Percentiles rank a stretch among this genome's conserved stretches.
These are phyloP conservation scores for Benitochromis conjunctus DNA, from an alignment of 2,113 vertebrate genomes.

Conservation along the genomic window DNA sequence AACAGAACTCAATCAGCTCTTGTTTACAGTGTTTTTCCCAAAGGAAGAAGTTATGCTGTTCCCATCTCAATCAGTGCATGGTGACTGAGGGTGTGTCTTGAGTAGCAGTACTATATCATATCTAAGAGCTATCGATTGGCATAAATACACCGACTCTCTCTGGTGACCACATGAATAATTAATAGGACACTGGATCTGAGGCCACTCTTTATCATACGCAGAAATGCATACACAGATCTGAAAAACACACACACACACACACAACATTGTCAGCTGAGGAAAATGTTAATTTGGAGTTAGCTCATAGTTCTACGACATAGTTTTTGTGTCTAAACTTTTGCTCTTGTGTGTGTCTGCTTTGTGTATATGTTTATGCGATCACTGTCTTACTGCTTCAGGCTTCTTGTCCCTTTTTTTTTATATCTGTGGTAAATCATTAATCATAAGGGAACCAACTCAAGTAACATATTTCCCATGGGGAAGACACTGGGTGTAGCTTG, in stretches of 20 bases:
- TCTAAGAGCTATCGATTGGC: constrained; percentile 84
- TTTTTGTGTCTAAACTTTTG: constrained; percentile 27
- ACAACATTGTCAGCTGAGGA: neutral
- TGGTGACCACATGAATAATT: constrained; percentile 81
- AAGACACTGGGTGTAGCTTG: constrained; percentile 5
- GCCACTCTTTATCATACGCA: constrained; percentile 49
- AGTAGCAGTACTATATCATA: constrained; percentile 72
- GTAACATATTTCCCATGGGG: constrained; percentile 50
- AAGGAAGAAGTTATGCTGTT: constrained; percentile 25
- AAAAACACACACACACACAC: neutral
- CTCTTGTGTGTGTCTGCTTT: neutral
- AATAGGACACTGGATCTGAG: constrained; percentile 73
- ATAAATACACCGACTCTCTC: constrained; percentile 72
- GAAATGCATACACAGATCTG: neutral
- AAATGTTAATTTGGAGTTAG: neutral
- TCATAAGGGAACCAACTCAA: constrained; percentile 65
- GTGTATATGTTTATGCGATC: constrained; percentile 12
- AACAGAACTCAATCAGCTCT: neutral
- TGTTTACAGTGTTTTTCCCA: constrained; percentile 2
- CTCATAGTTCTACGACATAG: neutral
- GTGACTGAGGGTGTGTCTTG: constrained; percentile 59
- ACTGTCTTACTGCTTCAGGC: constrained; percentile 1
- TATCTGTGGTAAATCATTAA: constrained; percentile 61
- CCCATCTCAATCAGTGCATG: constrained; percentile 42
- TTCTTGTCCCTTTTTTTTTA: constrained; percentile 33